phyloP scores from a whole-genome alignment of 2,797 vertebrate genomes.

The Oceanodroma leucorhoa region DNA sequence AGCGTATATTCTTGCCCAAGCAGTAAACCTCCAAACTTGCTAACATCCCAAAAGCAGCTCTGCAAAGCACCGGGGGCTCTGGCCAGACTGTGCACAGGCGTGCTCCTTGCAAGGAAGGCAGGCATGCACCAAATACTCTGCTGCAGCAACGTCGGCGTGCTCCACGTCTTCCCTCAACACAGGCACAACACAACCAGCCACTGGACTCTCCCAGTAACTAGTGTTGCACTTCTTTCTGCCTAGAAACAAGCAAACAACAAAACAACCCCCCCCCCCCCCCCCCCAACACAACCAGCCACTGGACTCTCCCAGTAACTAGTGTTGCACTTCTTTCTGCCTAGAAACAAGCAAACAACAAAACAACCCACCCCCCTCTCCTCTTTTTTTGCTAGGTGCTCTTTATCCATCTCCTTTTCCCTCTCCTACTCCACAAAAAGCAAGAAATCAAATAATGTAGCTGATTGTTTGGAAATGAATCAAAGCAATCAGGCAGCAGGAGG shows the following conservation, averaged over 20 bases:
- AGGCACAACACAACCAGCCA: neutral
- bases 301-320: neutral
- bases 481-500: neutral
- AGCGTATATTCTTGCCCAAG: neutral
- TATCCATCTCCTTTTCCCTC: neutral
- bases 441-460: neutral
- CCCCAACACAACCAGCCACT: neutral
- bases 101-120: neutral
- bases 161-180: neutral
- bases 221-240: neutral
- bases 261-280: too few species aligned
- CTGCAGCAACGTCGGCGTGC: fast-evolving
- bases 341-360: neutral
- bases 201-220: neutral
- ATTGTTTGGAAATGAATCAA: neutral
- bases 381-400: neutral
- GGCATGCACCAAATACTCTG: neutral
- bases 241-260: neutral
- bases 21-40: neutral
- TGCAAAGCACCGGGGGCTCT: neutral
- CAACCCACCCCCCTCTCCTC: fast-evolving
- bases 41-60: neutral
- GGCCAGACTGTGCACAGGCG: fast-evolving
- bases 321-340: neutral
- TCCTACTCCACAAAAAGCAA: neutral